Evolutionary conservation across 2,888 invertebrate species (phyloP), one percentile per base, ranked within the genome.

Genomic region (Unio delphinus): DNA sequence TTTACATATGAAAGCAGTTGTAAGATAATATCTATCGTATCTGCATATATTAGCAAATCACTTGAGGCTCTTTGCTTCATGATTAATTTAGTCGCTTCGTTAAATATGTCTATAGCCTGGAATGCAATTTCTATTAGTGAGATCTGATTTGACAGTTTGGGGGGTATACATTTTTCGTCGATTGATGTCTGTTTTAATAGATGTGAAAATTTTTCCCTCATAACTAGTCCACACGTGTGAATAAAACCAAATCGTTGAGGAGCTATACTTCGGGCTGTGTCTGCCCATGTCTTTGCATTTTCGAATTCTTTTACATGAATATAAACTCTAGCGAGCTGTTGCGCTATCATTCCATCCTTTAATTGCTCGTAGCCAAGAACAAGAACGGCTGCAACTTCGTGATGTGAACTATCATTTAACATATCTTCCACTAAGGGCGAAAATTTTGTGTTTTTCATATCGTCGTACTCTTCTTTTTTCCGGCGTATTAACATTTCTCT

Each of bases 241-340:
- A 64, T 28, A 57, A 61, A 64, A 57, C 17, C 64, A 2, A 0
- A 57, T n/a, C 20, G 28, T 54, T 18, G 34, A 20, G 63, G 30
- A 7, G 64, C 58, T 26, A 56, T 55, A 15, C 66, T 66, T 7
- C 64, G 61, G 8, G 71, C 64, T 5, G 57, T 45, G 57, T 54
- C 59, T 18, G 71, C 71, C 71, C 71, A 71, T 26, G 2, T 55
- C 5, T 55, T 28, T 7, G 61, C 71, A 3, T 3, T 58, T 30
- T 67, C 62, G n/a, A 59, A 67, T 0, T 68, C 54, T 7, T 65
- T 57, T 8, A 56, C n/a, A 34, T 62, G 61, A 4, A 45, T 61
- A 18, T 34, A 68, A 17, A 71, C 55, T 18, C 71, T 57, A 15
- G 57, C 68, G 8, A 71, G 2, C 11, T 67, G 61, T n/a, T 71